Conservation (phyloP, 1,140 invertebrate genomes). For the Ericerus pela region DNA sequence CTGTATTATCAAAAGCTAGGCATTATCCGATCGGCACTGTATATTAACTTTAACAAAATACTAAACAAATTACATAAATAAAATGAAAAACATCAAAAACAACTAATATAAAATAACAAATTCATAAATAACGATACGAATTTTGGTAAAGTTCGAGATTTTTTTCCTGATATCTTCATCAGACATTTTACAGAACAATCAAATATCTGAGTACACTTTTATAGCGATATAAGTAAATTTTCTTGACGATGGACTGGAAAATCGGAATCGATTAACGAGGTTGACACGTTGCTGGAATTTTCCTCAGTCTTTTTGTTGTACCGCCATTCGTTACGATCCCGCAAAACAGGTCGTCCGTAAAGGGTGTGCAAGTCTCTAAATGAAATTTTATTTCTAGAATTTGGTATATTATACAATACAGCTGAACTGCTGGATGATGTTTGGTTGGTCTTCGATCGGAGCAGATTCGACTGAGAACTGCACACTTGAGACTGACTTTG, state of each 20-base stretch:
- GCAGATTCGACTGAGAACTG: constrained; percentile 45
- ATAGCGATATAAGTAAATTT: neutral
- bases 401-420: constrained; percentile 18
- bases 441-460: constrained; percentile 31
- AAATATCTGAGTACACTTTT: too few species aligned
- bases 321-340: constrained; percentile 50
- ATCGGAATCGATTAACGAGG: neutral
- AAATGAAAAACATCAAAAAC: too few species aligned
- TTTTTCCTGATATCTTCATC: too few species aligned
- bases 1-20: too few species aligned
- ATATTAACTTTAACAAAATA: too few species aligned
- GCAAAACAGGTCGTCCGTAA: constrained; percentile 48
- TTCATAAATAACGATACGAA: too few species aligned
- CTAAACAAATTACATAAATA: too few species aligned
- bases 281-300: neutral
- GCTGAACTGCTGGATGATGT: constrained; percentile 35
- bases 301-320: neutral
- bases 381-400: constrained; percentile 30
- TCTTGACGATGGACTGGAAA: neutral
- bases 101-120: too few species aligned
- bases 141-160: too few species aligned
- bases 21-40: too few species aligned
- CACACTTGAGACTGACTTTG: neutral
- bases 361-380: constrained; percentile 54
- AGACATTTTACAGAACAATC: too few species aligned